Evolutionary conservation across 2,797 vertebrate genomes (phyloP).

Genomic region (Enteromius anoplus): DNA sequence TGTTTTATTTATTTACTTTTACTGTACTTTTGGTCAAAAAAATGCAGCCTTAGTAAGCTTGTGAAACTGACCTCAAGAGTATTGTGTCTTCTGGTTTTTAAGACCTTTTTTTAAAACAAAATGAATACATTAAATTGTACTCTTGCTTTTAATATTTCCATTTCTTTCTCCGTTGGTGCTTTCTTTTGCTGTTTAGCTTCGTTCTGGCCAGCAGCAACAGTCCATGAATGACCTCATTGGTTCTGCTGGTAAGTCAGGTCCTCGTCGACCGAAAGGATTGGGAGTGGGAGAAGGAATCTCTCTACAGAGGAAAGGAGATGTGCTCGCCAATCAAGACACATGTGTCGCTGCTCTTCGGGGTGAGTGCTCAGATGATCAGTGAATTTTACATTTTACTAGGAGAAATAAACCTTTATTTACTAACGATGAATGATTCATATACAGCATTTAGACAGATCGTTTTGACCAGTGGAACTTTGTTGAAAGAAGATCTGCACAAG

Average conservation of each 20-base stretch:
- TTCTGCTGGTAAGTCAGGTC: conserved; percentile 77
- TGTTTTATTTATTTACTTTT: neutral
- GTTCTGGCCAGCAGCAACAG: conserved; percentile 64
- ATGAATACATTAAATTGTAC: neutral
- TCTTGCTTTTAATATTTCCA: neutral
- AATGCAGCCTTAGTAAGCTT: neutral
- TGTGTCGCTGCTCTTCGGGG: conserved; percentile 82
- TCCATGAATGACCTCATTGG: conserved; percentile 66
- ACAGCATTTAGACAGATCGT: conserved; percentile 82
- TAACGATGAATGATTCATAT: conserved; percentile 22
- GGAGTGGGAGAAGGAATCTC: conserved; percentile 68
- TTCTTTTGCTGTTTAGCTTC: conserved; percentile 70
- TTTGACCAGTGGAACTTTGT: conserved; percentile 81
- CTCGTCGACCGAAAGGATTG: conserved; percentile 71
- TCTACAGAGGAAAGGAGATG: conserved; percentile 82
- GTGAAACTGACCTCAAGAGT: neutral
- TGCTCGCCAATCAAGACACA: conserved; percentile 82
- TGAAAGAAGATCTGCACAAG: conserved; percentile 89
- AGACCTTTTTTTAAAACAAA: neutral
- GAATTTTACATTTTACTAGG: neutral
- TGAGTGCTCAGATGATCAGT: conserved; percentile 50
- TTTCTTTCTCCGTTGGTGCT: neutral
- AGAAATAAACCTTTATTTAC: neutral
- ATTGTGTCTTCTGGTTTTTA: neutral
- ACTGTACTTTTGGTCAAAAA: neutral